A percentile compares a stretch with the other conserved stretches of the same genome.
Conservation (phyloP, 2,888 invertebrate species). For the Drosophila limbata region DNA sequence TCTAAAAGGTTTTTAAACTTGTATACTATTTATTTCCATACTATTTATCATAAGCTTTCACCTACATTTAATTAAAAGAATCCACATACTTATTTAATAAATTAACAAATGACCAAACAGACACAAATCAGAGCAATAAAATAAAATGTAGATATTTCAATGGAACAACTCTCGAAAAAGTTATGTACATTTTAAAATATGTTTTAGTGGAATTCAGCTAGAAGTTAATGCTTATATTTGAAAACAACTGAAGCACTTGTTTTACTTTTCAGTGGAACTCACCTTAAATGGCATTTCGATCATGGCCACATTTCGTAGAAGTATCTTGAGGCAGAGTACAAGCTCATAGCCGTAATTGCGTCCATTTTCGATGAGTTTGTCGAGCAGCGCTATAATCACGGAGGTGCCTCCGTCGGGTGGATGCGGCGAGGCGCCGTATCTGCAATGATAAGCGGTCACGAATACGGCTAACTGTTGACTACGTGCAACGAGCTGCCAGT, state of each 20-base stretch:
- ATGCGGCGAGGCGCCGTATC: slow-evolving; percentile 89
- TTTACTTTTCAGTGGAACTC: slow-evolving; percentile 31
- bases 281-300: slow-evolving; percentile 86
- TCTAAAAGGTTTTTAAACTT: too few relatives aligned
- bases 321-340: slow-evolving; percentile 89
- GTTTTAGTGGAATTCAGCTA: too few relatives aligned
- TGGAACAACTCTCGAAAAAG: too few relatives aligned
- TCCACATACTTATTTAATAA: too few relatives aligned
- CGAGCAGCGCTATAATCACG: slow-evolving; percentile 88
- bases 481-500: slow-evolving; percentile 51
- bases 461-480: slow-evolving; percentile 55
- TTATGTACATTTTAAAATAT: too few relatives aligned
- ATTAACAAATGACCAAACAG: too few relatives aligned
- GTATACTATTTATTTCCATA: too few relatives aligned
- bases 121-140: too few relatives aligned
- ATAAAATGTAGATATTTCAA: too few relatives aligned
- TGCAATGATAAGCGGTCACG: slow-evolving; percentile 67
- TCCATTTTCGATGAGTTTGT: slow-evolving; percentile 88
- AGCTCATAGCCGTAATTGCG: slow-evolving; percentile 90
- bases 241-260: background rate
- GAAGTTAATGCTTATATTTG: too few relatives aligned
- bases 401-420: slow-evolving; percentile 87
- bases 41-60: too few relatives aligned
- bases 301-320: slow-evolving; percentile 88
- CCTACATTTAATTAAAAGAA: too few relatives aligned